Evolutionary conservation across 2,888 invertebrate genomes (phyloP).

Genomic region (Bembecia ichneumoniformis): DNA sequence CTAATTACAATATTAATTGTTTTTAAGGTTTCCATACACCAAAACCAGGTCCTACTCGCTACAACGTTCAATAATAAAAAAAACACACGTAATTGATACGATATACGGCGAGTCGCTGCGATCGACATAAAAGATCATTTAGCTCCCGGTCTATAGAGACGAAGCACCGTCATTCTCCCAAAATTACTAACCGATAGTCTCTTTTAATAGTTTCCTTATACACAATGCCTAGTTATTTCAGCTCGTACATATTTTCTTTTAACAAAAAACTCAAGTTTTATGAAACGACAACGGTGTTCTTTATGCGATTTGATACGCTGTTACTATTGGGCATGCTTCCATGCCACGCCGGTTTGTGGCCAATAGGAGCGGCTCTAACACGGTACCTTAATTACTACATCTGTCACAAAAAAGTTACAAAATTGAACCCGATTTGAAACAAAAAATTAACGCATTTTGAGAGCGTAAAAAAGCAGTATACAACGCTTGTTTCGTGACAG

Average conservation of each 20-base stretch:
- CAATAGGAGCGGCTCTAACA: slow-evolving; percentile 36
- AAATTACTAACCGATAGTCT: slow-evolving; percentile 26
- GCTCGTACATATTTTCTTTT: slow-evolving; percentile 24
- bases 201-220: slow-evolving; percentile 44
- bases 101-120: slow-evolving; percentile 13
- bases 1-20: too few relatives aligned
- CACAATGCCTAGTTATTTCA: slow-evolving; percentile 47
- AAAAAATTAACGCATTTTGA: slow-evolving; percentile 28
- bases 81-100: slow-evolving; percentile 21
- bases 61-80: slow-evolving; percentile 3
- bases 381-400: slow-evolving; percentile 44
- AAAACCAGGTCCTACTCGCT: background rate
- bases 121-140: slow-evolving; percentile 26
- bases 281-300: slow-evolving; percentile 32
- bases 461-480: slow-evolving; percentile 14
- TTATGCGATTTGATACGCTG: slow-evolving; percentile 40
- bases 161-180: slow-evolving; percentile 33
- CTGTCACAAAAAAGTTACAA: background rate
- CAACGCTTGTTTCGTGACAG: slow-evolving; percentile 24
- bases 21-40: too few relatives aligned
- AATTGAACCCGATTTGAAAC: slow-evolving; percentile 21
- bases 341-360: slow-evolving; percentile 28
- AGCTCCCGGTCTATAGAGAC: slow-evolving; percentile 25
- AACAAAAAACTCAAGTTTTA: slow-evolving; percentile 36
- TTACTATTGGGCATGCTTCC: slow-evolving; percentile 34